A percentile compares a stretch with the other conserved stretches of the same genome.
Evolutionary conservation across 2,888 invertebrate species (phyloP).

Genomic region (Leptinotarsa juncta): DNA sequence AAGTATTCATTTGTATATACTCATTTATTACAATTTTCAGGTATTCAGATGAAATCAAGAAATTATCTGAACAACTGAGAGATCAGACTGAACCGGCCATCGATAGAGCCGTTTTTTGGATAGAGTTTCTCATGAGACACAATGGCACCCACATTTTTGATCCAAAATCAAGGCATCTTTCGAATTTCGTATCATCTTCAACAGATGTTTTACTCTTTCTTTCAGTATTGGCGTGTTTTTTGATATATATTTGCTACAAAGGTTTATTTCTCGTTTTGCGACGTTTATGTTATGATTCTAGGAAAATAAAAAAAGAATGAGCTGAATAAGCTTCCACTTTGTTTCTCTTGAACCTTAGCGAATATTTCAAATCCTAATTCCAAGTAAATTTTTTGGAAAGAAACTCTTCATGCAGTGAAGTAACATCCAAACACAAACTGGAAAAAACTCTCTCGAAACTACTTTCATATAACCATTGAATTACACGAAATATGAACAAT

Average conservation of each 20-base stretch:
- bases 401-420: too few species aligned
- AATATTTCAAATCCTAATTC: too few species aligned
- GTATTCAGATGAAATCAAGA: conserved; percentile 40
- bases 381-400: too few species aligned
- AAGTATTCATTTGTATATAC: too few species aligned
- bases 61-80: conserved; percentile 39
- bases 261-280: background rate
- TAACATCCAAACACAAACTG: too few species aligned
- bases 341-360: too few species aligned
- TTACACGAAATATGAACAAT: too few species aligned
- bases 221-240: background rate
- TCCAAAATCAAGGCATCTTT: conserved; percentile 37
- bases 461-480: too few species aligned
- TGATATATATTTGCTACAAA: background rate
- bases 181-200: conserved; percentile 29
- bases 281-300: too few species aligned
- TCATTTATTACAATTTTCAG: conserved; percentile 30
- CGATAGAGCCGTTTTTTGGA: conserved; percentile 46
- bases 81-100: conserved; percentile 44
- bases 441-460: too few species aligned
- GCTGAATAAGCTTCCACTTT: too few species aligned
- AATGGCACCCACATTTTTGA: conserved; percentile 42
- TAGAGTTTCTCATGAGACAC: conserved; percentile 46
- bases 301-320: too few species aligned
- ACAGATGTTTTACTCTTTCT: conserved; percentile 39